These are phyloP conservation scores for Pollenia griseotomentosa DNA, from an alignment of 2,888 invertebrate species.

Conservation along the genomic window DNA sequence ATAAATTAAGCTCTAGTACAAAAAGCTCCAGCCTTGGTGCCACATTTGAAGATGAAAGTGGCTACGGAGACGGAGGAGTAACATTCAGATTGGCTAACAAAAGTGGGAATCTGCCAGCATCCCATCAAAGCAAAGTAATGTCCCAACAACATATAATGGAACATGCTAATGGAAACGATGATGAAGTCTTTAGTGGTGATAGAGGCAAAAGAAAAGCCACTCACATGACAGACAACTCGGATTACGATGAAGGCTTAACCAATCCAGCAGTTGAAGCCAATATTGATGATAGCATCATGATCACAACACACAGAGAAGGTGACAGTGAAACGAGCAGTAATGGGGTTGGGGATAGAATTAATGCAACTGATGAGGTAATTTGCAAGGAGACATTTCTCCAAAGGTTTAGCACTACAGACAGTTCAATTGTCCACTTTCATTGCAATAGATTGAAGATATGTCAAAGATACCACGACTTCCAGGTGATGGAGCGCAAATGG, in stretches of 20 bases:
- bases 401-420: background rate
- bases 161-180: constrained; percentile 6
- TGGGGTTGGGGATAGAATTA: constrained; percentile 37
- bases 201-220: background rate
- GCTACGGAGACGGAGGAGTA: background rate
- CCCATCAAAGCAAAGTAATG: background rate
- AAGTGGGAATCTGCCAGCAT: constrained; percentile 27
- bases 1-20: constrained; percentile 56
- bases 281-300: constrained; percentile 23
- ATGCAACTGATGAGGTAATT: constrained; percentile 79
- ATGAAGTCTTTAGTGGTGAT: constrained; percentile 13
- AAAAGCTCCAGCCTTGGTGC: constrained; percentile 44
- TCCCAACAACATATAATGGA: background rate
- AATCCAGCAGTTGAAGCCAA: constrained; percentile 78
- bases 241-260: constrained; percentile 75
- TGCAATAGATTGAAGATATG: constrained; percentile 79
- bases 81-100: constrained; percentile 35
- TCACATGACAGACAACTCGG: constrained; percentile 26
- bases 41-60: constrained; percentile 19
- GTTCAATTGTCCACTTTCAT: background rate
- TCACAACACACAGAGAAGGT: background rate
- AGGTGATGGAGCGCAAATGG: constrained; percentile 82
- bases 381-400: constrained; percentile 6
- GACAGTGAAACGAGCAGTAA: constrained; percentile 7
- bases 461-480: constrained; percentile 83